A percentile compares a stretch with the other conserved stretches of the same genome.
These are phyloP conservation scores for Erinaceus europaeus DNA, from an alignment of 2,113 vertebrate species.

Conservation along the genomic window DNA sequence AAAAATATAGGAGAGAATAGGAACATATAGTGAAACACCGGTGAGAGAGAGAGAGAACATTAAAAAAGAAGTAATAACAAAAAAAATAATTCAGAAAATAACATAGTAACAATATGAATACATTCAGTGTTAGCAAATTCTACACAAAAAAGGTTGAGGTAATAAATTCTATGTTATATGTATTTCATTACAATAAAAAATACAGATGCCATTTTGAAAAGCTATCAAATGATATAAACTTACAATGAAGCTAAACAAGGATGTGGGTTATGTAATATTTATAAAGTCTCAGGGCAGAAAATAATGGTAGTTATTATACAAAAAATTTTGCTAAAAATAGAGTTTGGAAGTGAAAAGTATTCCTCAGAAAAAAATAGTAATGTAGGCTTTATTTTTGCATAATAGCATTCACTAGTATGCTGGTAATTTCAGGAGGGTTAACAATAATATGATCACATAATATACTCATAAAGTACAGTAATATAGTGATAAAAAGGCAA, in stretches of 20 bases:
- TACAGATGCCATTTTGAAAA: not conserved
- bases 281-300: conserved; percentile 9
- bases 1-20: not conserved
- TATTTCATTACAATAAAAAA: not conserved
- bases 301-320: not conserved
- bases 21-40: not conserved
- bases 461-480: not conserved
- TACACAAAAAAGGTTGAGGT: not conserved
- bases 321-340: conserved; percentile 30
- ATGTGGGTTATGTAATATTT: not conserved
- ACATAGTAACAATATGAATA: no score
- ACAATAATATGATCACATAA: not conserved
- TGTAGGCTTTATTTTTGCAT: not conserved
- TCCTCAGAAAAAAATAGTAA: not conserved
- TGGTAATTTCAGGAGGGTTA: conserved; percentile 18
- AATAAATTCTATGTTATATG: not conserved
- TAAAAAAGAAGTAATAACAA: no score
- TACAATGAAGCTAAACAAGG: conserved; percentile 2
- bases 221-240: not conserved
- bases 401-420: not conserved
- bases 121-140: not conserved
- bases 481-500: not conserved
- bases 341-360: not conserved
- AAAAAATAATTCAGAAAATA: no score
- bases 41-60: no score